These are phyloP conservation scores for Napeogenes sylphis DNA, from an alignment of 2,888 invertebrate genomes.

Conservation along the genomic window DNA sequence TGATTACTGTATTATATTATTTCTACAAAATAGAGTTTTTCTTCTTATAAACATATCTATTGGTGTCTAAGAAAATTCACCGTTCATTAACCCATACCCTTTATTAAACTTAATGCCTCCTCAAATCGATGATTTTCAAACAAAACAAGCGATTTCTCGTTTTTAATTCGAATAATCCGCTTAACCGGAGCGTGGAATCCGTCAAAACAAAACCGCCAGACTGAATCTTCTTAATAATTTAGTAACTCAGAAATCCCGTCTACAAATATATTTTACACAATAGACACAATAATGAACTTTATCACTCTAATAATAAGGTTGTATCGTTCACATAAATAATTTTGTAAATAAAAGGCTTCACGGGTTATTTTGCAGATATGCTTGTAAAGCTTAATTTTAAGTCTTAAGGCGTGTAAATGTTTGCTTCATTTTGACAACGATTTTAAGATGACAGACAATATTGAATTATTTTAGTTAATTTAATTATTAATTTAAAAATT, in stretches of 20 bases:
- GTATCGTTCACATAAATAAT: background rate
- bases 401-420: conserved; percentile 22
- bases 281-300: conserved; percentile 22
- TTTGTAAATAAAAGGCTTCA: conserved; percentile 12
- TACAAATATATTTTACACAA: conserved; percentile 14
- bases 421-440: conserved; percentile 11
- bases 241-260: conserved; percentile 62
- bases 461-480: background rate
- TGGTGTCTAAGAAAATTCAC: background rate
- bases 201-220: conserved; percentile 55
- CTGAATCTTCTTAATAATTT: conserved; percentile 43
- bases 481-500: background rate
- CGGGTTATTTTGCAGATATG: conserved; percentile 17
- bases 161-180: conserved; percentile 44
- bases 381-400: conserved; percentile 13
- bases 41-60: conserved; percentile 15
- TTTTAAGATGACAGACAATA: conserved; percentile 9
- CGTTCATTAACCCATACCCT: background rate
- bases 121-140: conserved; percentile 28
- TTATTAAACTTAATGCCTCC: conserved; percentile 12
- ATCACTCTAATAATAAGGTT: conserved; percentile 9
- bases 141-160: conserved; percentile 22
- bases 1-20: too few relatives aligned
- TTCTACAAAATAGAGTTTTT: background rate
- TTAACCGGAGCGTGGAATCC: conserved; percentile 44